Evolutionary conservation across 2,797 vertebrate genomes (phyloP).

Genomic region (Aldrovandia affinis): DNA sequence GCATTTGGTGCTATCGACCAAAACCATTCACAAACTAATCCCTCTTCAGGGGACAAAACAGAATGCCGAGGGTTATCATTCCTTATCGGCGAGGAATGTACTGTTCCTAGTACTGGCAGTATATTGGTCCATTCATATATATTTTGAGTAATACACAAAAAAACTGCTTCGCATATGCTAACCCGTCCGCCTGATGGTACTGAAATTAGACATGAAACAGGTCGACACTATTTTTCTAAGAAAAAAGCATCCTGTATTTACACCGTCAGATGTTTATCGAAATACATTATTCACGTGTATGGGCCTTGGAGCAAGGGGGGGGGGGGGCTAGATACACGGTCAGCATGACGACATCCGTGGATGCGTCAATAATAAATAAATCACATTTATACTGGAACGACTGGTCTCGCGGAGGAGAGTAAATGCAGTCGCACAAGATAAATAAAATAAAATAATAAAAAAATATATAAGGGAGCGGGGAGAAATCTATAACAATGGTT

Average conservation of each 20-base stretch:
- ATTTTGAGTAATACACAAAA: too few relatives aligned
- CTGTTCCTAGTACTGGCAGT: too few relatives aligned
- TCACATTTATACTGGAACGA: conserved; percentile 24
- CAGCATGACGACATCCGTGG: conserved; percentile 36
- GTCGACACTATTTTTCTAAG: background rate
- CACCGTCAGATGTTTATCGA: conserved; percentile 22
- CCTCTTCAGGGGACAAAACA: background rate
- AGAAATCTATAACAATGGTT: conserved; percentile 47
- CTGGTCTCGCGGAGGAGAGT: background rate
- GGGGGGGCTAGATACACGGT: conserved; percentile 21
- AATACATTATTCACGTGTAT: conserved; percentile 12
- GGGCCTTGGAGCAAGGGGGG: conserved; percentile 20
- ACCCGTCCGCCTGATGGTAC: background rate
- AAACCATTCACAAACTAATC: background rate
- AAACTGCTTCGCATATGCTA: background rate
- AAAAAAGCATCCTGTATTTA: background rate
- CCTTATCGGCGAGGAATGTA: background rate
- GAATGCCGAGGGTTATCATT: background rate
- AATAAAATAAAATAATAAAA: background rate
- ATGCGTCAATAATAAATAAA: conserved; percentile 43
- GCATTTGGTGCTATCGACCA: background rate
- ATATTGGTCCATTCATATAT: background rate
- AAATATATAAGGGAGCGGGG: background rate
- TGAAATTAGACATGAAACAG: background rate
- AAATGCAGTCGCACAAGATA: background rate